A percentile compares a stretch with the other conserved stretches of the same genome.
Evolutionary conservation across 2,888 invertebrate species (phyloP).

Genomic region (Leptinotarsa peninsularis): DNA sequence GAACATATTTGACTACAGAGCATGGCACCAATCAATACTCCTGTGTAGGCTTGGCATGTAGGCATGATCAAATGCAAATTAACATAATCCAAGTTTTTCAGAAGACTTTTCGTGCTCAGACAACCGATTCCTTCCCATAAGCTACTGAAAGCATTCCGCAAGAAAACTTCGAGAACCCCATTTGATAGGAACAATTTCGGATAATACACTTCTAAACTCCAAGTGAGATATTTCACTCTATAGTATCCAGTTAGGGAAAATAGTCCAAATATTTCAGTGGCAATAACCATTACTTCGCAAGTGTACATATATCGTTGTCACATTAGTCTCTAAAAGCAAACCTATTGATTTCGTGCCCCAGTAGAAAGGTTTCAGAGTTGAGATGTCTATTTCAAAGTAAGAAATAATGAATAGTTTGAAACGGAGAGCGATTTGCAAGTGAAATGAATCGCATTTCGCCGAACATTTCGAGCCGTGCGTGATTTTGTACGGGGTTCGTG

Average conservation of each 20-base stretch:
- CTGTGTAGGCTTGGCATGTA: too few relatives aligned
- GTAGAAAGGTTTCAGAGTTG: conserved; percentile 25
- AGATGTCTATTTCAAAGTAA: conserved; percentile 18
- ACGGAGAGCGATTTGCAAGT: conserved; percentile 22
- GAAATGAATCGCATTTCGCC: conserved; percentile 7
- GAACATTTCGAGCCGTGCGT: neutral
- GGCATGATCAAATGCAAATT: too few relatives aligned
- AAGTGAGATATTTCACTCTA: conserved; percentile 34
- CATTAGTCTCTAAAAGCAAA: conserved; percentile 43
- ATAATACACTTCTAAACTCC: conserved; percentile 11
- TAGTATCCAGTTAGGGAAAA: conserved; percentile 33
- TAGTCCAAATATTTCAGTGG: conserved; percentile 35
- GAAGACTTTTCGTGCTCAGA: too few relatives aligned
- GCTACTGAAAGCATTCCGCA: too few relatives aligned
- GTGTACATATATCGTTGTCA: conserved; percentile 45
- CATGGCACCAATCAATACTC: too few relatives aligned
- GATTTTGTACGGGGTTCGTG: conserved; percentile 3
- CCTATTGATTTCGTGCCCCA: conserved; percentile 43
- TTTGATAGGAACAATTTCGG: neutral
- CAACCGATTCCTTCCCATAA: too few relatives aligned
- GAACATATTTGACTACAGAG: too few relatives aligned
- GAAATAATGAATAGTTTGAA: conserved; percentile 23
- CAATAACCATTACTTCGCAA: conserved; percentile 34
- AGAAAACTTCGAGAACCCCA: conserved; percentile 1
- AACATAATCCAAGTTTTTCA: too few relatives aligned